Conservation (phyloP, 2,888 invertebrate genomes). For the Sminthurides aquaticus region DNA sequence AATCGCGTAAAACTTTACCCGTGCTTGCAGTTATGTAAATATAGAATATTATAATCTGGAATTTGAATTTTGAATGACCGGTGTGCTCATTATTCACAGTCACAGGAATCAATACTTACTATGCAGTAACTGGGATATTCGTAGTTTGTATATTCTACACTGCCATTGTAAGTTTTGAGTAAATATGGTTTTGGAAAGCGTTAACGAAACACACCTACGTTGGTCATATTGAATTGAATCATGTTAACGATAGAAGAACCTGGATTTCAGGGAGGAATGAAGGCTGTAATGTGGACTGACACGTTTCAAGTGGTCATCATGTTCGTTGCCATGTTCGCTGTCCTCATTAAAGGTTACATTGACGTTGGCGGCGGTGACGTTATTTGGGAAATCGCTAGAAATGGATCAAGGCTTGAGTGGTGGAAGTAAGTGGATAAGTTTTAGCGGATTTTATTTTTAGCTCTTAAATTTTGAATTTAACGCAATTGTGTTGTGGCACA, state of each 20-base stretch:
- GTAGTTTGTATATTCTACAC: slow-evolving; percentile 90
- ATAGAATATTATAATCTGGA: background rate
- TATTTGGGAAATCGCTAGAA: slow-evolving; percentile 38
- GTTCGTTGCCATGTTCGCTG: slow-evolving; percentile 44
- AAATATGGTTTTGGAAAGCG: background rate
- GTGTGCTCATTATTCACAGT: slow-evolving; percentile 57
- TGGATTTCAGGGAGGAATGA: slow-evolving; percentile 69
- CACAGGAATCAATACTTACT: slow-evolving; percentile 78
- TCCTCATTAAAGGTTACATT: slow-evolving; percentile 31
- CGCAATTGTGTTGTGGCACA: too few relatives aligned
- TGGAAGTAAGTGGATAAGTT: slow-evolving; percentile 40
- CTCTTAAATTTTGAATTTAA: too few relatives aligned
- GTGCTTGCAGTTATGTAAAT: background rate
- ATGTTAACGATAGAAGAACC: background rate
- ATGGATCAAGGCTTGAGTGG: slow-evolving; percentile 42
- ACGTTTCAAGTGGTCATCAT: slow-evolving; percentile 42
- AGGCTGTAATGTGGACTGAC: slow-evolving; percentile 64
- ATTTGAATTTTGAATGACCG: background rate
- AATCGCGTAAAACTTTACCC: slow-evolving; percentile 39
- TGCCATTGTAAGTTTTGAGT: slow-evolving; percentile 60
- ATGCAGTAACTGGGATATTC: slow-evolving; percentile 83
- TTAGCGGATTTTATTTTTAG: too few relatives aligned
- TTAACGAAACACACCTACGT: background rate
- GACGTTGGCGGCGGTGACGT: slow-evolving; percentile 40
- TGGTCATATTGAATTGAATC: background rate